Evolutionary conservation across 30 jellyfish, hydroid and myxozoan species (phyloP).

Genomic region (Cassiopea xamachana): DNA sequence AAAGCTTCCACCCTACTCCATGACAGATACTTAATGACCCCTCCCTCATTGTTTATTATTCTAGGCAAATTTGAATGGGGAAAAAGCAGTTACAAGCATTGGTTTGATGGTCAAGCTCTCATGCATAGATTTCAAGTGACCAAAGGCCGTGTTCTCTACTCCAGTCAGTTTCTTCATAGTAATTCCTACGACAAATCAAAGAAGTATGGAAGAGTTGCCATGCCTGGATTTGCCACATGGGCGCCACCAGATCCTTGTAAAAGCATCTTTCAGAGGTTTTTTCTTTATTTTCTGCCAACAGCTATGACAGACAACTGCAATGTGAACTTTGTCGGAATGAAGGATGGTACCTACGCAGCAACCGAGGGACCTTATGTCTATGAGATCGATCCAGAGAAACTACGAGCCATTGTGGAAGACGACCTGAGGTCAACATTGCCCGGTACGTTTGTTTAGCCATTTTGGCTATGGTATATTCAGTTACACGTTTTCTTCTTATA

Average conservation of each 20-base stretch:
- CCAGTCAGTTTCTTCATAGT: slow-evolving; percentile 65
- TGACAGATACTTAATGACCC: too few relatives aligned
- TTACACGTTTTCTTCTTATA: too few relatives aligned
- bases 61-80: slow-evolving; percentile 73
- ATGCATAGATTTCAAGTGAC: slow-evolving; percentile 41
- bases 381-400: slow-evolving; percentile 51
- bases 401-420: slow-evolving; percentile 57
- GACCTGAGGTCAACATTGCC: slow-evolving; percentile 21
- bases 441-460: slow-evolving; percentile 10
- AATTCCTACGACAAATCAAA: slow-evolving; percentile 41
- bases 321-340: slow-evolving; percentile 47
- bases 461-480: not conserved
- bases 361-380: slow-evolving; percentile 62
- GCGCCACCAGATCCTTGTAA: slow-evolving; percentile 86
- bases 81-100: slow-evolving; percentile 55
- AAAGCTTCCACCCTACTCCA: too few relatives aligned
- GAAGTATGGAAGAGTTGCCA: slow-evolving; percentile 58
- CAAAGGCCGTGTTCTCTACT: slow-evolving; percentile 48
- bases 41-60: too few relatives aligned
- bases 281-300: slow-evolving; percentile 69
- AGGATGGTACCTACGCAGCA: slow-evolving; percentile 67
- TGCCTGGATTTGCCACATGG: slow-evolving; percentile 68
- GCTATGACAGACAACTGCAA: slow-evolving; percentile 64
- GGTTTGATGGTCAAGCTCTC: slow-evolving; percentile 65
- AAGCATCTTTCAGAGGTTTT: slow-evolving; percentile 70